Percentiles rank a stretch among this genome's conserved stretches.
phyloP scores from a whole-genome alignment of 30 jellyfish, hydroid and myxozoan genomes.

The Haliclystus octoradiatus region DNA sequence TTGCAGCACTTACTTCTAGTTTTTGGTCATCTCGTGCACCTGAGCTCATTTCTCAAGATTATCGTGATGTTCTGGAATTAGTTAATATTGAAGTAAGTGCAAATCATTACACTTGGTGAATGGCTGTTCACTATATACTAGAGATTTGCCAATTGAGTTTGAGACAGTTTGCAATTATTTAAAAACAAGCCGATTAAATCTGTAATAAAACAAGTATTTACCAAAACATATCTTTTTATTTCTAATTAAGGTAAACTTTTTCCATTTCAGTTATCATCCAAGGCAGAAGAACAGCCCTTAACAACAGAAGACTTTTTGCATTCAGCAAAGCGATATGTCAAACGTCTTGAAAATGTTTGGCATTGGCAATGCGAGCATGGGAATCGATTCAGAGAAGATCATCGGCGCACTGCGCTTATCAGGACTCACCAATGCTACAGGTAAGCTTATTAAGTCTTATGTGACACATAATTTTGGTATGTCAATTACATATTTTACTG shows the following conservation, averaged over 20 bases:
- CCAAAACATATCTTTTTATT: no score
- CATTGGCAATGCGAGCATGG: constrained; percentile 89
- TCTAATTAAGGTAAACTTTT: no score
- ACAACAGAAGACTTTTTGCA: constrained; percentile 47
- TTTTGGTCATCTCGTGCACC: constrained; percentile 94
- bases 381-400: constrained; percentile 71
- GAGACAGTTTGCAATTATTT: no score
- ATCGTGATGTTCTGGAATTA: constrained; percentile 78
- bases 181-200: no score
- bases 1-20: constrained; percentile 62
- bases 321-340: constrained; percentile 64
- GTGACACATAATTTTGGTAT: no score
- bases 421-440: constrained; percentile 76
- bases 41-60: constrained; percentile 76
- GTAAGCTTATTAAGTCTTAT: constrained; percentile 24
- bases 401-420: constrained; percentile 70
- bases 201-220: no score
- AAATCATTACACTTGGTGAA: no score
- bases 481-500: no score
- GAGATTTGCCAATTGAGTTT: no score
- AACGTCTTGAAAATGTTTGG: constrained; percentile 86
- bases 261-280: constrained; percentile 46
- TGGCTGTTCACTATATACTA: no score
- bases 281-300: constrained; percentile 75
- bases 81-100: constrained; percentile 79